Percentiles rank a stretch among this genome's conserved stretches.
These are phyloP conservation scores for Arizona elegans DNA, from an alignment of 2,113 vertebrate genomes.

Conservation along the genomic window DNA sequence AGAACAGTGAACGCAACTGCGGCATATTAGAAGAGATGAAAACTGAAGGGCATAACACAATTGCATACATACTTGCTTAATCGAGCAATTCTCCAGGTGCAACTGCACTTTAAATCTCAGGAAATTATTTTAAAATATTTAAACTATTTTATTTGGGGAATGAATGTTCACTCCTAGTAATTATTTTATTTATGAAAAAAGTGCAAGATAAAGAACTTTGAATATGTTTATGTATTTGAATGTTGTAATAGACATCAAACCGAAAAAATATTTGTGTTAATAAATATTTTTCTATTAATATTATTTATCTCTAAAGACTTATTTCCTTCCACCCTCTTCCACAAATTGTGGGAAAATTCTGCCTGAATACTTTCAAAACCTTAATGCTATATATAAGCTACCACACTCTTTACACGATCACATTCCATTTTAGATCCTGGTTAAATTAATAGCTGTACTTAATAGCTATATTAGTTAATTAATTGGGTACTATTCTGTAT, in stretches of 20 bases:
- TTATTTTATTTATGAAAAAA: slow-evolving; percentile 11
- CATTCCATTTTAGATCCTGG: background rate
- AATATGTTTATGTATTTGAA: background rate
- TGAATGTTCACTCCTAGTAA: background rate
- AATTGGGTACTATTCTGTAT: too few species aligned
- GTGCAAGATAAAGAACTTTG: background rate
- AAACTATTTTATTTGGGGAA: background rate
- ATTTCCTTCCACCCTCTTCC: background rate
- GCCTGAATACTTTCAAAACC: background rate
- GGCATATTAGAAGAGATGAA: background rate
- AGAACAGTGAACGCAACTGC: background rate
- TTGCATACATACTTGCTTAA: too few species aligned
- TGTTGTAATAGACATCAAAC: background rate
- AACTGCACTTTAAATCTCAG: background rate
- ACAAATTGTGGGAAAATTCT: background rate
- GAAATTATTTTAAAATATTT: slow-evolving; percentile 1
- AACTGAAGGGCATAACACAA: too few species aligned
- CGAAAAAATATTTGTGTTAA: background rate
- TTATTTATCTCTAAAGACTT: background rate
- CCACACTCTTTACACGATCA: background rate
- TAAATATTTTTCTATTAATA: slow-evolving; percentile 1
- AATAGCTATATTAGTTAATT: background rate
- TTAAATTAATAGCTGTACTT: background rate
- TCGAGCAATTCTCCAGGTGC: background rate
- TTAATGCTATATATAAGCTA: background rate